Evolutionary conservation across 2,888 invertebrate genomes (phyloP).

Genomic region (Agriotes lineatus): DNA sequence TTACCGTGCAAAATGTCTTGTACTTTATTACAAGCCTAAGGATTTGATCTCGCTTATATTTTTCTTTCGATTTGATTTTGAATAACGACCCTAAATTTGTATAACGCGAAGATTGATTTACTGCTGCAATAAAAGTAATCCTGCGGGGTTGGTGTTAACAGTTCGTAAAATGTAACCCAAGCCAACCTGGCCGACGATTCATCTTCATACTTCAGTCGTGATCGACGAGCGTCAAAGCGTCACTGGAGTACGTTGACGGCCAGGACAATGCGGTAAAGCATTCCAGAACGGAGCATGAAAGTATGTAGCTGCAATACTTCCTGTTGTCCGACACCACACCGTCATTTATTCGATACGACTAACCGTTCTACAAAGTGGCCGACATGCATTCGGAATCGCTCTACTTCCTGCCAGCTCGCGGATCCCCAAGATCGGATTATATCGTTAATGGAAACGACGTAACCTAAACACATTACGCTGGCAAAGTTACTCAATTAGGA

Average conservation of each 20-base stretch:
- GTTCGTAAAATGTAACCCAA: no score
- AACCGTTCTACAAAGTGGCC: neutral
- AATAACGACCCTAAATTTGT: no score
- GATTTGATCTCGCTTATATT: no score
- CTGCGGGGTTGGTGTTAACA: no score
- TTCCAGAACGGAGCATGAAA: slow-evolving; percentile 31
- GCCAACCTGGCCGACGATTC: no score
- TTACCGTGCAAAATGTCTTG: no score
- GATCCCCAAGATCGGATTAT: neutral
- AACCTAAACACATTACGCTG: slow-evolving; percentile 16
- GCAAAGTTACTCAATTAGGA: slow-evolving; percentile 12
- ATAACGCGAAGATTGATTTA: no score
- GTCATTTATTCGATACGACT: slow-evolving; percentile 6
- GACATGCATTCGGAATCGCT: neutral
- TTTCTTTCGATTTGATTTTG: no score
- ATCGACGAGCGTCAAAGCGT: slow-evolving; percentile 22
- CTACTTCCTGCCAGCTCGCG: neutral
- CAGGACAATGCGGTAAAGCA: slow-evolving; percentile 32
- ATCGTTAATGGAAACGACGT: slow-evolving; percentile 18
- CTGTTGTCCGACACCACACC: slow-evolving; percentile 26
- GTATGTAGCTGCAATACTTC: slow-evolving; percentile 31
- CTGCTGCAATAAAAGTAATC: no score
- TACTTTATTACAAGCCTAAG: no score
- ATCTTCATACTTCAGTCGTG: slow-evolving; percentile 5
- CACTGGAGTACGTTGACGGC: slow-evolving; percentile 4